phyloP scores from a whole-genome alignment of 2,797 vertebrate genomes.

The Sorex maritimensis region DNA sequence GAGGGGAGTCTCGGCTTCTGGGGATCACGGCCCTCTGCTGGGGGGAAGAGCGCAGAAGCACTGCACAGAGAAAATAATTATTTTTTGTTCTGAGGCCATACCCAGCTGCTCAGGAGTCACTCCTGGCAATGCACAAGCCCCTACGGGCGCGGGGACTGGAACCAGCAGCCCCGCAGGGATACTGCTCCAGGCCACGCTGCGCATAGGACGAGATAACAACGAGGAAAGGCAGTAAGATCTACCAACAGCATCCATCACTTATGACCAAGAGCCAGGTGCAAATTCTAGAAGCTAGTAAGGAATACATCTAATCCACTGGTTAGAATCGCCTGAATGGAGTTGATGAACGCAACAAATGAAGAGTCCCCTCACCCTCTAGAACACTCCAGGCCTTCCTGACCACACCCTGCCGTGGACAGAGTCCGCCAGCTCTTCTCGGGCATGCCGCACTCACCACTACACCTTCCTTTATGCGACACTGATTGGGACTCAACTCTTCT shows the following conservation, averaged over 20 bases:
- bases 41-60: too few species aligned
- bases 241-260: not conserved
- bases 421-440: too few species aligned
- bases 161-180: too few species aligned
- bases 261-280: not conserved
- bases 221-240: not conserved
- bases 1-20: too few species aligned
- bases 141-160: too few species aligned
- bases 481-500: not conserved
- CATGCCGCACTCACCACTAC: too few species aligned
- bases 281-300: not conserved
- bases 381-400: not conserved
- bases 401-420: not conserved
- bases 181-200: too few species aligned
- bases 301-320: not conserved
- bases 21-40: too few species aligned
- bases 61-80: too few species aligned
- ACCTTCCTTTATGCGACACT: not conserved
- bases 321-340: not conserved
- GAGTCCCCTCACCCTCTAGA: not conserved
- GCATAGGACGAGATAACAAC: not conserved
- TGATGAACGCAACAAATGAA: not conserved
- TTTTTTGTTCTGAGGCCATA: too few species aligned
- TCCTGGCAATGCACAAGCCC: too few species aligned
- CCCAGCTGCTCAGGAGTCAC: too few species aligned